Evolutionary conservation across 1,140 invertebrate species (phyloP).

Genomic region (Saxidomus purpurata): DNA sequence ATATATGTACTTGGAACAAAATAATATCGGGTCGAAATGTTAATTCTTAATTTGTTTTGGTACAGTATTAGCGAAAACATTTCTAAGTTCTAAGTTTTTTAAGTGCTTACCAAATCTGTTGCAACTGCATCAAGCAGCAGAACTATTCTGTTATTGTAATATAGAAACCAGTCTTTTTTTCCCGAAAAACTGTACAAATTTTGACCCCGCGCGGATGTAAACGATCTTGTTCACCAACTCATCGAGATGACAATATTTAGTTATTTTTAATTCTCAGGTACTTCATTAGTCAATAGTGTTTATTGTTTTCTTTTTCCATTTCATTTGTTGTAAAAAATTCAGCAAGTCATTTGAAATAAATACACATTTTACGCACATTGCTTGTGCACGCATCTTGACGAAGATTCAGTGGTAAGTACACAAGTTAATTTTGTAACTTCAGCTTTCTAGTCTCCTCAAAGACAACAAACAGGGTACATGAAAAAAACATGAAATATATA

Average conservation of each 20-base stretch:
- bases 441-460: conserved; percentile 4
- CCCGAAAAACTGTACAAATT: no score
- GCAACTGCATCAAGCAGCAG: no score
- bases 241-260: conserved; percentile 9
- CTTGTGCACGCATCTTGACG: not conserved
- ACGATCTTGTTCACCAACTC: no score
- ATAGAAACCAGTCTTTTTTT: no score
- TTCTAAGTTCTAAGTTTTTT: no score
- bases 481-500: not conserved
- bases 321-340: not conserved
- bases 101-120: no score
- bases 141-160: no score
- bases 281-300: not conserved
- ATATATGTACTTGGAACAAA: no score
- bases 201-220: no score
- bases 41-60: no score
- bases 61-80: no score
- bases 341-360: not conserved
- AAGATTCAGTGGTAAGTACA: not conserved
- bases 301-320: not conserved
- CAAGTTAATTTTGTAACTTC: not conserved
- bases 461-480: not conserved
- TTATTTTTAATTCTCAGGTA: not conserved
- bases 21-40: no score
- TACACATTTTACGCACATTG: not conserved